These are phyloP conservation scores for Amphipoea oculea DNA, from an alignment of 2,888 invertebrate genomes.

Conservation along the genomic window DNA sequence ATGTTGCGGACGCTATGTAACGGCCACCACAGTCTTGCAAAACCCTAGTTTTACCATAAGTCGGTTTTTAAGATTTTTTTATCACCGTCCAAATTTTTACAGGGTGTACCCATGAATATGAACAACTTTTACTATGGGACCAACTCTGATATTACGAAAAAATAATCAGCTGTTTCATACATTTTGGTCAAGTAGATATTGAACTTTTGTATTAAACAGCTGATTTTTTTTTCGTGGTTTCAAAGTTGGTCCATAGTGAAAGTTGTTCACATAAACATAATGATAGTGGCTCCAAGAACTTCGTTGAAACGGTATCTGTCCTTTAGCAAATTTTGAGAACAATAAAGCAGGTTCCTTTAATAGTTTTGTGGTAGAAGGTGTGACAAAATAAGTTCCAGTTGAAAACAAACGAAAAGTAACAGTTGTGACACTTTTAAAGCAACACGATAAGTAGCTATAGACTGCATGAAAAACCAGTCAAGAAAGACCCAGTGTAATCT, in stretches of 20 bases:
- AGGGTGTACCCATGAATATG: no score
- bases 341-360: neutral
- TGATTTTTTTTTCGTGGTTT: no score
- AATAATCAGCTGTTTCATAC: no score
- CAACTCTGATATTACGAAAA: no score
- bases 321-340: neutral
- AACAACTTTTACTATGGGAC: no score
- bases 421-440: neutral
- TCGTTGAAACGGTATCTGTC: neutral
- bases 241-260: no score
- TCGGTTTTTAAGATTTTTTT: no score
- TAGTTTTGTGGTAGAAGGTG: neutral
- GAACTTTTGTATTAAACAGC: no score
- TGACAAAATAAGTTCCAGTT: neutral
- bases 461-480: neutral
- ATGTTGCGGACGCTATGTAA: neutral
- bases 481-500: neutral
- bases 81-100: no score
- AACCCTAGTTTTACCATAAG: neutral
- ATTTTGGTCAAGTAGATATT: no score
- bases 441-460: neutral
- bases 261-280: neutral
- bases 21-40: neutral
- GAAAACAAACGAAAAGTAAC: neutral
- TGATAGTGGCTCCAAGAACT: neutral